These are phyloP conservation scores for Drosophila setifemur DNA, from an alignment of 1,140 invertebrate genomes.

Conservation along the genomic window DNA sequence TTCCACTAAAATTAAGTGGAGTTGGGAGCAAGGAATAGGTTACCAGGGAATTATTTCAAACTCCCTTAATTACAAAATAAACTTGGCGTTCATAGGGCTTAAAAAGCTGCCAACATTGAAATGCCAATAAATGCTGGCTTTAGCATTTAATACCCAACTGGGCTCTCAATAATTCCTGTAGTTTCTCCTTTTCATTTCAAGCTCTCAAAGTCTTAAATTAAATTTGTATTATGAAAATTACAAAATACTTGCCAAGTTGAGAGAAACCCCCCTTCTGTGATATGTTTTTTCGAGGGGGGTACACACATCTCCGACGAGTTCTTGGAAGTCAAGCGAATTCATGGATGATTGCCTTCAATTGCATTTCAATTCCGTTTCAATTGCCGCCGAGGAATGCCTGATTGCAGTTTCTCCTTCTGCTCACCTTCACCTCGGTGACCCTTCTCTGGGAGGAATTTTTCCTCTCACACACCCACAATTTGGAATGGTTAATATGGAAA, in stretches of 20 bases:
- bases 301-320: neutral
- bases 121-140: no score
- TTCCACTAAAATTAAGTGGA: neutral
- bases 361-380: slow-evolving; percentile 50
- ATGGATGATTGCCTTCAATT: slow-evolving; percentile 49
- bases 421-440: slow-evolving; percentile 38
- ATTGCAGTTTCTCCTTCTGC: slow-evolving; percentile 37
- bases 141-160: no score
- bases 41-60: no score
- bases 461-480: neutral
- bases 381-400: slow-evolving; percentile 28
- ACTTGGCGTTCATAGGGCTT: no score
- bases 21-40: no score
- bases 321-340: slow-evolving; percentile 32
- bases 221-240: no score
- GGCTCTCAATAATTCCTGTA: no score
- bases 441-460: slow-evolving; percentile 1
- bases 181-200: no score
- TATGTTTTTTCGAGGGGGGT: neutral
- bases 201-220: no score
- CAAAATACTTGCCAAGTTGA: no score
- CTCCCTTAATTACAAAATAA: no score
- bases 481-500: neutral
- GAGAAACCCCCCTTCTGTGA: neutral
- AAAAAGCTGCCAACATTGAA: no score